Evolutionary conservation across 2,113 vertebrate genomes (phyloP).

Genomic region (Glaucidium brasilianum): DNA sequence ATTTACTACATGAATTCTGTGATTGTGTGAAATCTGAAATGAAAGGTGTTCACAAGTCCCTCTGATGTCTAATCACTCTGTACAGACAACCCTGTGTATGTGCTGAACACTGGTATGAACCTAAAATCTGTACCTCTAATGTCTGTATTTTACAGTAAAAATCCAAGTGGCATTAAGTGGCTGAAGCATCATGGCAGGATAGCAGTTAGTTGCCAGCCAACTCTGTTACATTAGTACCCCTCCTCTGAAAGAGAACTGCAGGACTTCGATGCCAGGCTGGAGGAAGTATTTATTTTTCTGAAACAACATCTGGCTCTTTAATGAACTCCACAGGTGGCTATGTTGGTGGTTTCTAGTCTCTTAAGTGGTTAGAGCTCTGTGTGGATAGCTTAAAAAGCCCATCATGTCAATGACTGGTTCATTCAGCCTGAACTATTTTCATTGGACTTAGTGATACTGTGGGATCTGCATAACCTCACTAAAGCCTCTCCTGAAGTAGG

Average conservation of each 20-base stretch:
- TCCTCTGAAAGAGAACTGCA: not conserved
- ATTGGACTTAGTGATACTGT: constrained; percentile 10
- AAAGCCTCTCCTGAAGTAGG: constrained; percentile 41
- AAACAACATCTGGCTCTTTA: constrained; percentile 29
- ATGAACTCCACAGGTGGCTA: constrained; percentile 1
- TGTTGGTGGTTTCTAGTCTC: constrained; percentile 26
- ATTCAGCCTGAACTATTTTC: constrained; percentile 52
- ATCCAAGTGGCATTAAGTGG: not conserved
- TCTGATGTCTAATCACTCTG: not conserved
- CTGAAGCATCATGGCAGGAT: not conserved
- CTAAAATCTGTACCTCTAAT: not conserved
- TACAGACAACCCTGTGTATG: not conserved
- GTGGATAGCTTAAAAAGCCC: constrained; percentile 41
- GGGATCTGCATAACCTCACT: constrained; percentile 49
- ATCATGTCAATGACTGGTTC: constrained; percentile 35
- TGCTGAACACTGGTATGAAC: not conserved
- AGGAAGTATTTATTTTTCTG: constrained; percentile 30
- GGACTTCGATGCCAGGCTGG: not conserved
- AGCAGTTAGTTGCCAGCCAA: not conserved
- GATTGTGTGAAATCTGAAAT: not conserved
- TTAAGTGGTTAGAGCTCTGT: constrained; percentile 47
- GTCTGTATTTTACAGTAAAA: not conserved
- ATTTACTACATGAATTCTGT: not conserved
- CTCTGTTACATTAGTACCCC: not conserved
- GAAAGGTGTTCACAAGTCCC: not conserved